Evolutionary conservation across 2,888 invertebrate genomes (phyloP).

Genomic region (Blastobasis adustella): DNA sequence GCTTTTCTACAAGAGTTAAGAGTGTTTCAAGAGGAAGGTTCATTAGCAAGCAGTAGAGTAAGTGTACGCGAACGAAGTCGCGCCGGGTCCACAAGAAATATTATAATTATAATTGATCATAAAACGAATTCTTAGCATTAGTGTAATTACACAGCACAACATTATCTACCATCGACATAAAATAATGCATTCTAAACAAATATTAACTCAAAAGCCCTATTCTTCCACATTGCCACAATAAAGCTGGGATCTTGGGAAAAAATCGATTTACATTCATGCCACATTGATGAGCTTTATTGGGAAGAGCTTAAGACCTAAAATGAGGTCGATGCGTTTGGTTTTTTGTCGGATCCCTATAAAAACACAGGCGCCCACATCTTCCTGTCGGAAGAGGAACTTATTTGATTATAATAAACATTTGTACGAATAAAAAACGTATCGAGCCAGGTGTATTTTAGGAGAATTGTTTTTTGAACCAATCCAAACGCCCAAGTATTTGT

Average conservation of each 20-base stretch:
- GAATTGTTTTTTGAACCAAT: conserved; percentile 47
- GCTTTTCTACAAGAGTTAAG: too few species aligned
- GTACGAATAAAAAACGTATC: conserved; percentile 42
- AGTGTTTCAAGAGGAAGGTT: too few species aligned
- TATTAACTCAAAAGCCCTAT: conserved; percentile 35
- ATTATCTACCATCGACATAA: conserved; percentile 49
- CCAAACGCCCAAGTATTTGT: conserved; percentile 44
- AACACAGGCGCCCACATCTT: conserved; percentile 59
- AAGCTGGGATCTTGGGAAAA: conserved; percentile 26
- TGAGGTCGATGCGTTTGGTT: conserved; percentile 16
- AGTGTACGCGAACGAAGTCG: too few species aligned
- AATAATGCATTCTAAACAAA: conserved; percentile 50
- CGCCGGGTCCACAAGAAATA: too few species aligned
- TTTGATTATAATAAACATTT: conserved; percentile 70
- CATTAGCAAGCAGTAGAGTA: too few species aligned
- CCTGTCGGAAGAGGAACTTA: conserved; percentile 71
- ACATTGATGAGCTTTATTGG: conserved; percentile 16
- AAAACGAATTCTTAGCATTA: too few species aligned
- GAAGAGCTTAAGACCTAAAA: conserved; percentile 21
- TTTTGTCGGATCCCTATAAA: conserved; percentile 34
- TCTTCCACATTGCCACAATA: conserved; percentile 59
- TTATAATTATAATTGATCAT: too few species aligned
- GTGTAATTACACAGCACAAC: neutral
- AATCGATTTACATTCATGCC: conserved; percentile 7
- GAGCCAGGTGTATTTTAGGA: conserved; percentile 59